Evolutionary conservation across 2,797 vertebrate species (phyloP), one percentile per base, ranked within the genome.

Genomic region (Cyclura pinguis): DNA sequence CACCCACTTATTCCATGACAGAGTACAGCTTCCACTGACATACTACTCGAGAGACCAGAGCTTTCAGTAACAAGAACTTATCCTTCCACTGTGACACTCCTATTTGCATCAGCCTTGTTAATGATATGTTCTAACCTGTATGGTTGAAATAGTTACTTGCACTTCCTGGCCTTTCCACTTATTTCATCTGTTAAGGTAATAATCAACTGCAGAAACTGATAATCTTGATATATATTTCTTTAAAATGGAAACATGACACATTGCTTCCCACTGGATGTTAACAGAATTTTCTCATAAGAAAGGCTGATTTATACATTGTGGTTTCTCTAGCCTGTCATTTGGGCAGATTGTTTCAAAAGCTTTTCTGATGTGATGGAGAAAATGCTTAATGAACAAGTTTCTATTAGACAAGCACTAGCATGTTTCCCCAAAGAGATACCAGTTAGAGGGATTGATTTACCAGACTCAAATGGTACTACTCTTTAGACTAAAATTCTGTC

Each of bases 321-420:
- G 88, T 90, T 2, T 78, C 32, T 91, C 72, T 91, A 91, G 82
- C 1, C 88, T 92, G 59, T 55, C 87, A 14, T 47, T 86, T 89
- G 92, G 89, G 90, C 90, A 85, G 35, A 0, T 88, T 78, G 67
- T 38, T 87, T 14, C 0, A 82, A 6, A 84, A 1, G 42, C 20
- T 1, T 59, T 84, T 85, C 87, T 85, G 6, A 35, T 77, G 84
- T 13, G 18, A 47, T 87, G 64, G 81, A 52, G 74, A 64, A 81
- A 67, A 14, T 18, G 90, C 8, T 85, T 93, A 73, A 90, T 91
- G 93, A 93, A 90, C 86, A 95, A 93, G 9, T 1, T 38, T 84
- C 76, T 12, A 91, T 7, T 92, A 91, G 86, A 32, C 81, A 90
- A 92, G 89, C 88, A 38, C 85, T 89, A 55, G 87, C 38, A 0